These are phyloP conservation scores for Esox niger DNA, from an alignment of 2,113 vertebrate species.

Conservation along the genomic window DNA sequence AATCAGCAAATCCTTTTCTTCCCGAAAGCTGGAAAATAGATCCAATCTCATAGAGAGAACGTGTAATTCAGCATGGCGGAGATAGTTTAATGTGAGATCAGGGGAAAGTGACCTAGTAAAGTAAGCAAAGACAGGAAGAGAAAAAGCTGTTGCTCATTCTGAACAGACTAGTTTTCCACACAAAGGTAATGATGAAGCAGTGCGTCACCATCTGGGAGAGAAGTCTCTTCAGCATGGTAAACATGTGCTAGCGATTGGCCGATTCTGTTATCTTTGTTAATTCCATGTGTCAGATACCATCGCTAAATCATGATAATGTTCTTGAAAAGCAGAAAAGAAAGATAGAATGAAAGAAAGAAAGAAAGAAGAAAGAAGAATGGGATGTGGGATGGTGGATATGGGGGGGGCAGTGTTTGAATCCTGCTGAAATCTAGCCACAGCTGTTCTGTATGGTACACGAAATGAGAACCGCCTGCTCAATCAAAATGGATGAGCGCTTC, in stretches of 20 bases:
- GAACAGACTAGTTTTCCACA: conserved; percentile 33
- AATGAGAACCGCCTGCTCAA: conserved; percentile 65
- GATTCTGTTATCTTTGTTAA: conserved; percentile 46
- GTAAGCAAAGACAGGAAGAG: conserved; percentile 35
- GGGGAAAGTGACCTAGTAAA: conserved; percentile 16
- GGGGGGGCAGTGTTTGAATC: neutral
- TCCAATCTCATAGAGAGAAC: neutral
- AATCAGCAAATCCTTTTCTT: no score
- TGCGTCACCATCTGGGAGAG: conserved; percentile 10
- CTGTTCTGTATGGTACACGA: conserved; percentile 58
- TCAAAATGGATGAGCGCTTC: conserved; percentile 43
- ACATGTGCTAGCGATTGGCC: conserved; percentile 54
- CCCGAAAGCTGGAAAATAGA: neutral
- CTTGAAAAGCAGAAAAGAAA: conserved; percentile 10
- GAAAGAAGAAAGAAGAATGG: conserved; percentile 7
- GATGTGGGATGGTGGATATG: conserved; percentile 9
- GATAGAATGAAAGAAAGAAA: conserved; percentile 11
- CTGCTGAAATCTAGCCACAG: conserved; percentile 43
- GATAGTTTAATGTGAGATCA: neutral
- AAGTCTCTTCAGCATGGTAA: conserved; percentile 8
- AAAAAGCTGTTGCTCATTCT: conserved; percentile 8
- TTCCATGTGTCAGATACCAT: conserved; percentile 49
- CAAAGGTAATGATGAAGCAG: conserved; percentile 27
- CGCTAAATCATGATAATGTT: conserved; percentile 47
- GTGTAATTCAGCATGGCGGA: neutral